Conservation (phyloP, 2,113 vertebrate species). For the Sinocyclocheilus maitianheensis region DNA sequence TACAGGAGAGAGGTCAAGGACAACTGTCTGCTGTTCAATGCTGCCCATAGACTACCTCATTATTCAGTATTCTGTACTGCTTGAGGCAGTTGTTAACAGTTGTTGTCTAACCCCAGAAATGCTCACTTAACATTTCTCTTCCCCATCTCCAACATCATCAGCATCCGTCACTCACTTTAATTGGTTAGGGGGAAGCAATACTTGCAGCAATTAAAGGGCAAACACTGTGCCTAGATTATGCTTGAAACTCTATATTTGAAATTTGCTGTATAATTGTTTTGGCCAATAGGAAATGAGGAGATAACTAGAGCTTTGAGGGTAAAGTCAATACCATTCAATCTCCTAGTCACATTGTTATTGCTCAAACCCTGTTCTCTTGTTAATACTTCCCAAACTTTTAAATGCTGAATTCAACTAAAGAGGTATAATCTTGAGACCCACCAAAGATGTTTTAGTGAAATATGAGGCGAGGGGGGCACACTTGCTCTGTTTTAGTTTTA, state of each 20-base stretch:
- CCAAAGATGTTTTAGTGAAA: too few species aligned
- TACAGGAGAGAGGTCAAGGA: slow-evolving; percentile 4
- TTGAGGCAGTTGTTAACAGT: background rate
- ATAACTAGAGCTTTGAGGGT: too few species aligned
- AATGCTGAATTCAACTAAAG: too few species aligned
- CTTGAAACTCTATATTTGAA: background rate
- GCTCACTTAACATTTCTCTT: background rate
- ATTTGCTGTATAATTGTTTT: background rate
- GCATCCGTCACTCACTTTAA: background rate
- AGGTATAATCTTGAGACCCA: too few species aligned
- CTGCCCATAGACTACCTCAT: background rate
- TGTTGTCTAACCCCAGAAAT: slow-evolving; percentile 14
- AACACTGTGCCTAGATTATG: background rate
- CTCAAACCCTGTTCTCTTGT: too few species aligned
- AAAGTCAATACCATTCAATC: background rate
- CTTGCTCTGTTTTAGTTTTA: too few species aligned
- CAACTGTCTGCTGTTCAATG: slow-evolving; percentile 2
- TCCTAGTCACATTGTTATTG: background rate
- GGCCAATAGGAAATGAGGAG: background rate
- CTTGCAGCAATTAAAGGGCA: background rate
- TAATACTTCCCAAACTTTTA: too few species aligned
- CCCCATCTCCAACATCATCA: slow-evolving; percentile 4
- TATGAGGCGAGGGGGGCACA: too few species aligned
- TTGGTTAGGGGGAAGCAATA: background rate
- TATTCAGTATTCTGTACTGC: background rate